Evolutionary conservation across 2,113 vertebrate species (phyloP), one percentile per base, ranked within the genome.

Genomic region (Calypte anna): DNA sequence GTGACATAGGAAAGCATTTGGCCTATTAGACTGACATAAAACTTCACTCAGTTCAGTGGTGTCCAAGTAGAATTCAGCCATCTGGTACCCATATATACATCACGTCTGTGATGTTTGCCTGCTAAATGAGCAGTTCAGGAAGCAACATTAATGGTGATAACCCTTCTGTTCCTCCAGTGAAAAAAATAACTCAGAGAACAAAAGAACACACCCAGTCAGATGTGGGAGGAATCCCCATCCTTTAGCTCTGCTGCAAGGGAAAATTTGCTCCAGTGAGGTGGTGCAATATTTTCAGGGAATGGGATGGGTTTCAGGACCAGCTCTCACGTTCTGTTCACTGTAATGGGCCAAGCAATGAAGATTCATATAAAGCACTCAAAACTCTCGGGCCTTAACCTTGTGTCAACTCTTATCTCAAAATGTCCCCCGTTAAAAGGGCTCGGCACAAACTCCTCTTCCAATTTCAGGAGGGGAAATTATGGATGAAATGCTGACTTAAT

Each of bases 91-190:
- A 57, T 14, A 64, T 38, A 77, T 48, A 31, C 55, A 74, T 74
- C 79, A 51, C 3, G 53, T 15, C 67, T 33, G 11, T 33, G 12
- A 70, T 44, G 57, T 5, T 27, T 2, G 6, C 64, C 72, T 1
- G 40, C 82, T 90, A 68, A 90, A 77, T 38, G 76, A 87, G 68
- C 5, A 15, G 67, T 66, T 95, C 91, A 79, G 14, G 5, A 81
- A 85, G 89, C 91, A 83, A 59, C 21, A 12, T 53, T 96, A 91
- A 86, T 58, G 90, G 91, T 92, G 78, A 93, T 92, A 76, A 88
- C 64, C 87, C 93, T 97, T 87, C 90, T 96, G 88, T 50, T 95
- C 74, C 43, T 83, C 19, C 87, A 69, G 33, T 2, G 16, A 76
- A 84, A 38, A 38, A 38, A 38, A 38, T 31, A 69, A 54, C 40